A percentile compares a stretch with the other conserved stretches of the same genome.
phyloP scores from a whole-genome alignment of 1,140 invertebrate species.

The Ctenoplectra terminalis region DNA sequence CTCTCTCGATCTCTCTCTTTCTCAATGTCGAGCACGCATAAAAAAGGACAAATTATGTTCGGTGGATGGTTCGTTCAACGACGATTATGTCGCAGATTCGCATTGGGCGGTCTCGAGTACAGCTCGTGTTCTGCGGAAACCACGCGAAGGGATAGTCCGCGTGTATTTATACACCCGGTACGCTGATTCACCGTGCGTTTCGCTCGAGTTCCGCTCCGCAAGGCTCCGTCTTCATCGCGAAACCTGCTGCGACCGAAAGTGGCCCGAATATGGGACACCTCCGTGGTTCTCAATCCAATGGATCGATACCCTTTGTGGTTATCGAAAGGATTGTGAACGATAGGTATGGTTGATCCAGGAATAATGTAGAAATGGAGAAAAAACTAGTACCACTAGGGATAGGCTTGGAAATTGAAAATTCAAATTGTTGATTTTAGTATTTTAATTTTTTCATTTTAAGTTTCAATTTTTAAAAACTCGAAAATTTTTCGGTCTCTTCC shows the following conservation, averaged over 20 bases:
- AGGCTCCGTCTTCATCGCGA: conserved; percentile 11
- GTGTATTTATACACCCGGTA: conserved; percentile 60
- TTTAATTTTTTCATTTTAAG: too few relatives aligned
- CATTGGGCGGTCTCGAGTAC: conserved; percentile 40
- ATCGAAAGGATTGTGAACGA: too few relatives aligned
- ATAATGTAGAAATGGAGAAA: too few relatives aligned
- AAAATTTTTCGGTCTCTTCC: neutral
- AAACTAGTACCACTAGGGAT: too few relatives aligned
- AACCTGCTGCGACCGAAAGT: conserved; percentile 17
- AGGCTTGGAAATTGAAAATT: too few relatives aligned
- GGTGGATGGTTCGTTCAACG: conserved; percentile 15
- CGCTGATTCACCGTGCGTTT: conserved; percentile 59
- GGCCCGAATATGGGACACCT: conserved; percentile 38
- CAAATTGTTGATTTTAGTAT: too few relatives aligned
- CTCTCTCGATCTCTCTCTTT: neutral
- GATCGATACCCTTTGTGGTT: neutral
- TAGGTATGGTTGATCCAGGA: too few relatives aligned
- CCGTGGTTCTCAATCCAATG: conserved; percentile 25
- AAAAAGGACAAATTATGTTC: conserved; percentile 47
- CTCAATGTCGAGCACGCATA: neutral
- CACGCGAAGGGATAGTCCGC: conserved; percentile 40
- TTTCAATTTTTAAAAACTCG: neutral
- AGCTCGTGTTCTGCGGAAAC: conserved; percentile 46
- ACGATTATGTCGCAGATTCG: conserved; percentile 58
- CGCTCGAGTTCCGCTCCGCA: conserved; percentile 26